Evolutionary conservation across 2,113 vertebrate genomes (phyloP).

Genomic region (Potamarius usumacintae): DNA sequence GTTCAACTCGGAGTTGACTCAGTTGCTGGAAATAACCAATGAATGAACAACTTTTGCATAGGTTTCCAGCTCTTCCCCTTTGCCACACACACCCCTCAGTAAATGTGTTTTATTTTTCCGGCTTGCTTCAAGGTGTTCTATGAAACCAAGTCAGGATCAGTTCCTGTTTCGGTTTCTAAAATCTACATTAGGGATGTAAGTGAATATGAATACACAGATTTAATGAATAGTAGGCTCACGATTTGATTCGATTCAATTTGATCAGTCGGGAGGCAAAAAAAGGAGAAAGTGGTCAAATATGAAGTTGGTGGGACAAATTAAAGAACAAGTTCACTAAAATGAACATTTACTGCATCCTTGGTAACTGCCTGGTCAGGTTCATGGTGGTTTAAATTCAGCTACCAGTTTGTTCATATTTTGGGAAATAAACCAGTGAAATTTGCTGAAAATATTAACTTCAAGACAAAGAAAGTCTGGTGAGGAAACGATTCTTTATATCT

Average conservation of each 20-base stretch:
- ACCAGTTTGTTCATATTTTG: neutral
- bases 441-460: neutral
- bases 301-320: neutral
- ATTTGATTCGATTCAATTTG: neutral
- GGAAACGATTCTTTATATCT: neutral
- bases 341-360: neutral
- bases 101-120: neutral
- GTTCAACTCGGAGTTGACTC: neutral
- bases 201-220: neutral
- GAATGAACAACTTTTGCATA: neutral
- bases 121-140: neutral
- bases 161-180: neutral
- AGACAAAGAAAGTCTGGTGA: neutral
- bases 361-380: neutral
- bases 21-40: neutral
- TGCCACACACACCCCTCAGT: neutral
- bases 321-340: neutral
- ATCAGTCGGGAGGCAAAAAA: neutral
- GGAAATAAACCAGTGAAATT: neutral
- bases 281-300: neutral
- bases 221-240: neutral
- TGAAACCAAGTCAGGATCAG: neutral
- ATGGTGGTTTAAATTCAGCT: neutral
- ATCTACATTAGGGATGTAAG: neutral
- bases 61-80: neutral